These are phyloP conservation scores for Macropodus opercularis DNA, from an alignment of 2,797 vertebrate species.

Conservation along the genomic window DNA sequence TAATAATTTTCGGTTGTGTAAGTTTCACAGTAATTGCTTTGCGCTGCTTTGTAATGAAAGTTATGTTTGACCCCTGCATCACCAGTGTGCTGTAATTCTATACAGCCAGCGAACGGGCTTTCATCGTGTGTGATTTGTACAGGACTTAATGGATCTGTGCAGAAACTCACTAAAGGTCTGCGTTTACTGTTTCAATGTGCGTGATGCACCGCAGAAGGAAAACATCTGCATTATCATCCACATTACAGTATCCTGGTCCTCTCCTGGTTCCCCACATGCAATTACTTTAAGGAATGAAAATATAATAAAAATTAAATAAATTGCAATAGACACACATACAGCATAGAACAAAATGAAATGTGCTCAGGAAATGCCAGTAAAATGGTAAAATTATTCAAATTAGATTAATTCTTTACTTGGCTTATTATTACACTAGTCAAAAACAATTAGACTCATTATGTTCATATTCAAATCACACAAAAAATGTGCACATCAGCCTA, in stretches of 20 bases:
- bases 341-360: constrained; percentile 15
- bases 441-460: background rate
- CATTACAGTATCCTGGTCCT: background rate
- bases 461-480: background rate
- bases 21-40: constrained; percentile 5
- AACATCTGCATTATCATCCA: background rate
- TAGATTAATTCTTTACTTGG: background rate
- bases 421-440: background rate
- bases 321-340: background rate
- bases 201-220: background rate
- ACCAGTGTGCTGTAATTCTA: background rate
- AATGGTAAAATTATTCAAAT: constrained; percentile 6
- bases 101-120: background rate
- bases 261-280: background rate
- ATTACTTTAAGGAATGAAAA: constrained; percentile 6
- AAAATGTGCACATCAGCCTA: background rate
- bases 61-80: constrained; percentile 15
- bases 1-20: background rate
- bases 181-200: constrained; percentile 7
- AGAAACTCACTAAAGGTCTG: background rate
- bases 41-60: constrained; percentile 5
- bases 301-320: constrained; percentile 4
- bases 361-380: background rate
- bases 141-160: background rate
- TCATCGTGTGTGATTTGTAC: background rate